Evolutionary conservation across 2,113 vertebrate species (phyloP), one percentile per base, ranked within the genome.

Genomic region (Orthochromis malagaraziensis): DNA sequence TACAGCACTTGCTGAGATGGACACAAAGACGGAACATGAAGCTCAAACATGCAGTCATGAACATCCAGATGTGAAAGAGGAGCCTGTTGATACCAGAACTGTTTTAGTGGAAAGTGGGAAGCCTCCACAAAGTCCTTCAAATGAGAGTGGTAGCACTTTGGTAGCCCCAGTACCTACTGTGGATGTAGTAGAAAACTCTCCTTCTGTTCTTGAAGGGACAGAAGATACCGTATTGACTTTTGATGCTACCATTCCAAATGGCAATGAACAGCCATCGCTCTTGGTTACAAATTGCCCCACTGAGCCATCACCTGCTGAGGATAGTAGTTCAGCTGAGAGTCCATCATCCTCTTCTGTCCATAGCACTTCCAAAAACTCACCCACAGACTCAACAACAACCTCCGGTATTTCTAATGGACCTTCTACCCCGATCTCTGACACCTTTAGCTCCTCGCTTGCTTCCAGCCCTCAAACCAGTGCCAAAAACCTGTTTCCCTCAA

Each of bases 381-480:
- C 88, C 2, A 73, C 53, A 2, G 86, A 95, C 45, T 87, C 82
- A 2, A 75, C 82, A 13, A 85, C 88, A 49, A 88, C 92, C 26
- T 91, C 93, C 21, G 84, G 89, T 10, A 88, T 94, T 73, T 90
- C 82, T 13, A 95, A 96, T 45, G 91, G 94, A n/a, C 90, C 82
- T 5, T 88, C 91, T 13, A 90, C 79, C 29, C 93, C 91, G 2
- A 68, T 10, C 47, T 93, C 94, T 1, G 93, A 95, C 83, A 92
- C 89, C 1, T 82, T 91, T 45, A 57, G 85, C 89, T 93, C 88
- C 53, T 95, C 90, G 1, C 87, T 83, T 7, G 58, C 88, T 7
- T 91, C 92, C 81, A 92, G 93, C 91, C 93, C 92, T 3, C 93
- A 95, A 81, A 91, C 89, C n/a, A 81, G 91, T 60, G 81, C 86